A percentile compares a stretch with the other conserved stretches of the same genome.
phyloP scores from a whole-genome alignment of 2,797 vertebrate species.

The Anabas testudineus region DNA sequence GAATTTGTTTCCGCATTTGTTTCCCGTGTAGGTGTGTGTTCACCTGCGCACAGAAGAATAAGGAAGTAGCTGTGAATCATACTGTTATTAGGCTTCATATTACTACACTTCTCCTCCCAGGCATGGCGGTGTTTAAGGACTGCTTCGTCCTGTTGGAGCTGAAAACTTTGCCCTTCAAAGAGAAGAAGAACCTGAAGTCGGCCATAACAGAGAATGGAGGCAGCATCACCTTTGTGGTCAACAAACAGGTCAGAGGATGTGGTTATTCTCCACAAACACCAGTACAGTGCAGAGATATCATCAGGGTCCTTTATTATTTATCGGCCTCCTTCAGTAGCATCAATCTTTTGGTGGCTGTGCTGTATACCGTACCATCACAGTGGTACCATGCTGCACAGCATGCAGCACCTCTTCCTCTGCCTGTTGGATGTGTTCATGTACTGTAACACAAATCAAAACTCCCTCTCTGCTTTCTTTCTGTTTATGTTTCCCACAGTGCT shows the following conservation, averaged over 20 bases:
- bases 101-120: conserved; percentile 28
- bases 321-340: no score
- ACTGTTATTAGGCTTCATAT: no score
- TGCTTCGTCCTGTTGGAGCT: conserved; percentile 84
- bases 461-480: background rate
- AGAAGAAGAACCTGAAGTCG: conserved; percentile 83
- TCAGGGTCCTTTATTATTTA: no score
- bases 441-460: background rate
- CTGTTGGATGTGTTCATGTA: background rate
- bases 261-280: background rate
- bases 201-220: conserved; percentile 84
- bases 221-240: conserved; percentile 81
- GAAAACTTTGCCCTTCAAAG: conserved; percentile 77
- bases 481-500: conserved; percentile 81
- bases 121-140: conserved; percentile 83
- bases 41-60: no score
- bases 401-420: no score
- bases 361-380: no score
- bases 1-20: no score
- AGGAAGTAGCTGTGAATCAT: no score
- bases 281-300: background rate
- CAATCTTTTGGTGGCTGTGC: no score
- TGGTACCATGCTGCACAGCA: no score
- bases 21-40: no score
- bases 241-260: conserved; percentile 77